Base-by-base conservation (phyloP, 1,140 invertebrate genomes). In the Lepidurus arcticus region DNA sequence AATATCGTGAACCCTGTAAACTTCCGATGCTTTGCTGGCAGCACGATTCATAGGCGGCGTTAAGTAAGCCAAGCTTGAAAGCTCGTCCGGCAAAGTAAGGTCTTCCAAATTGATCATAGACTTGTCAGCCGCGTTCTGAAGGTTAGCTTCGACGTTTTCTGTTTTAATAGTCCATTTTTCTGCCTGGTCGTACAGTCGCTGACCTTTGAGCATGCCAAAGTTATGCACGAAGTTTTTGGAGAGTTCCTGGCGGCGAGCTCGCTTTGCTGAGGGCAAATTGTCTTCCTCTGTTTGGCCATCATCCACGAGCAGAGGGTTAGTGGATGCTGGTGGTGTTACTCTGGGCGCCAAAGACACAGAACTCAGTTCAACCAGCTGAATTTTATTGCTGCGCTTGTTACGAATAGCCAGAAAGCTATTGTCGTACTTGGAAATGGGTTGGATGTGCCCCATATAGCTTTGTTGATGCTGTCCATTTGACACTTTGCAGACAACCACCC, bases 101-200 rank as follows among this genome's bases (percentile, higher is more conserved):
- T 78, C 78, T 24, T 44, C 75, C 11, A 75, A 42, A 47, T 74
- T 9, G 26, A 78, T 16, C 21, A 42, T 26, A 26, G 78, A 26
- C 7, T 45, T 75, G 24, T 44, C 16, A 44, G 73, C 73, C 8
- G 78, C 78, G n/a, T 78, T 43, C 42, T 78, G 73, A n/a, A 78
- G 73, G 75, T 78, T 78, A n/a, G 73, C 78, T 78, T 74, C 44
- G 8, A 78, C 78, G 13, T 43, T 78, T 75, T 78, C 78, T 7
- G 78, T 44, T 44, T 78, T 78, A 10, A 78, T 74, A 16, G 73
- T 74, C 21, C 74, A 73, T 24, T 74, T 43, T 26, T 78, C 78
- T 45, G 78, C 78, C 42, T 78, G 78, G 26, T 78, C 78, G 45
- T 78, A 78, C 43, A 78, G 9, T 7, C 78, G 74, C 44, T 78